phyloP scores from a whole-genome alignment of 2,113 vertebrate genomes.

The Labeo rohita region DNA sequence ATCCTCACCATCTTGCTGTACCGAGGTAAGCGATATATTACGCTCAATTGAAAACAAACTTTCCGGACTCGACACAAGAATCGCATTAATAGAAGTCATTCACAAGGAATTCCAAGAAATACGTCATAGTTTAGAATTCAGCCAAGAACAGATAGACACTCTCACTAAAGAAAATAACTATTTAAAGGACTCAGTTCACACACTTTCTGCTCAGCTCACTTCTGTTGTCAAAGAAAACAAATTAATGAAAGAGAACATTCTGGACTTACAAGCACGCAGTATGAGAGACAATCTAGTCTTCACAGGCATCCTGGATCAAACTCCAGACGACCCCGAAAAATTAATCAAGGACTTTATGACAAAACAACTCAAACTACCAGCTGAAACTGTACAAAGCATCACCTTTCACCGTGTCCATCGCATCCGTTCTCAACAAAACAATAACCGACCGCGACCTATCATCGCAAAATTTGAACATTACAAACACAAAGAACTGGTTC shows the following conservation, averaged over 20 bases:
- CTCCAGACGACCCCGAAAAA: no score
- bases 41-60: slow-evolving; percentile 7
- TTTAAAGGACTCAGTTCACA: not conserved
- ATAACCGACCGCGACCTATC: no score
- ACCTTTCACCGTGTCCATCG: no score
- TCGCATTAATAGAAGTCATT: not conserved
- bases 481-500: no score
- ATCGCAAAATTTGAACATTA: no score
- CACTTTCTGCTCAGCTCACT: not conserved
- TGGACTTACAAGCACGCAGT: slow-evolving; percentile 24
- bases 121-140: not conserved
- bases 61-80: not conserved
- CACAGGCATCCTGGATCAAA: not conserved
- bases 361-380: no score
- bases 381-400: no score
- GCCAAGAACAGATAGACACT: not conserved
- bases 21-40: not conserved
- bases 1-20: not conserved
- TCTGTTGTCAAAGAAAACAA: not conserved
- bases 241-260: slow-evolving; percentile 29
- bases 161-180: slow-evolving; percentile 16
- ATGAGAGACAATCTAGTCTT: slow-evolving; percentile 39
- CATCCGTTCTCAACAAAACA: no score
- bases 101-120: not conserved
- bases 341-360: no score